Base-by-base conservation (phyloP, 1,140 invertebrate genomes). In the Anagrus nilaparvatae region DNA sequence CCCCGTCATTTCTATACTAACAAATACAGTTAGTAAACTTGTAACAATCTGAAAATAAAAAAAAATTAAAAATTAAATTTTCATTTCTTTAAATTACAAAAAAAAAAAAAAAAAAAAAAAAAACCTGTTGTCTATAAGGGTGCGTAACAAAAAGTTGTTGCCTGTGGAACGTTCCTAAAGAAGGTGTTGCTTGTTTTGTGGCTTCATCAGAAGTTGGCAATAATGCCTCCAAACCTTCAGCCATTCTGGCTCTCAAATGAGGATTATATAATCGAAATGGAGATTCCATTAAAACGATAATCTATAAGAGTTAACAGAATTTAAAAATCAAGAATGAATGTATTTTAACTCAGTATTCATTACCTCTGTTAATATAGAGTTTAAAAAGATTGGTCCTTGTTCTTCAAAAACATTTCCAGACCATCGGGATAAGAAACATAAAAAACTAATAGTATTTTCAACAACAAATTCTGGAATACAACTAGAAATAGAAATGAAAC, bases 1-100 rank as follows among this genome's bases (percentile, higher is more conserved):
- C 0, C 92, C 92, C 3, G 92, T 96, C 85, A 95, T 92, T 71
- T 97, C 93, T 43, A 97, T 97, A 44, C 87, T 87, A 24, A 97
- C 93, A 66, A 97, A 97, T 3, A 97, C 90, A 56, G 91, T 77
- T 16, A 95, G 63, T 33, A 96, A 67, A 56, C 79, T 82, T 35
- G 73, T 65, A 13, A 86, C 76, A 47, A 92, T 74, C 69, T 84
- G 50, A 29, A 23, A 23, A 51, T 32, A 19, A 42, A 46, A 45
- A 29, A 18, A 37, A 6, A 27, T 12, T 27, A 6, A 27, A 27
- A 12, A 27, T 12, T 27, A 23, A 37, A 43, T 28, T 6, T 38
- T 14, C 31, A 42, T 3, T 28, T 46, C 30, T n/a, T 5, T 40
- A 36, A 40, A 48, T n/a, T 21, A 36, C 33, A 29, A 24, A 17